phyloP scores from a whole-genome alignment of 2,888 invertebrate genomes.

The Leucoptera coffeella region DNA sequence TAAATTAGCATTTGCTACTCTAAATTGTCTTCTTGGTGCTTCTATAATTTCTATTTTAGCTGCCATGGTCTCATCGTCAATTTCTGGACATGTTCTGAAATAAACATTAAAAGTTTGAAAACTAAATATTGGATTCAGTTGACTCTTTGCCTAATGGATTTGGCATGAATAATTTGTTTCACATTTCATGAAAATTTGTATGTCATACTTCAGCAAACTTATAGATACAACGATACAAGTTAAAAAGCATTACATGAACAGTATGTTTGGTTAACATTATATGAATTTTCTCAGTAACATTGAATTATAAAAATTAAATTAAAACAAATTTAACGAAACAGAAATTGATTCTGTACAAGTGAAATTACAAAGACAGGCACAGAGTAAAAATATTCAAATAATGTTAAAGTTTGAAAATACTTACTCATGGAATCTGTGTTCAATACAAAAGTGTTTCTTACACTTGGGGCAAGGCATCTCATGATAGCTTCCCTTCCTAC shows the following conservation, averaged over 20 bases:
- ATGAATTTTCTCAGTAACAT: too few species aligned
- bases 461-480: constrained; percentile 63
- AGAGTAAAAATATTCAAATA: neutral
- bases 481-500: constrained; percentile 55
- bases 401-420: constrained; percentile 12
- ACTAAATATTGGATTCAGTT: neutral
- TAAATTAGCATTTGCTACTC: constrained; percentile 55
- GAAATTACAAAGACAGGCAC: neutral
- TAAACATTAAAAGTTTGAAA: neutral
- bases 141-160: too few species aligned
- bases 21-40: constrained; percentile 56
- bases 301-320: too few species aligned
- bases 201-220: too few species aligned
- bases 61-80: constrained; percentile 45
- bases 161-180: too few species aligned
- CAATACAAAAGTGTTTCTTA: constrained; percentile 61
- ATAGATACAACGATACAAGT: too few species aligned
- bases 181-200: too few species aligned
- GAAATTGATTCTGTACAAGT: too few species aligned
- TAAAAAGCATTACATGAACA: too few species aligned
- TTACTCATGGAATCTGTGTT: constrained; percentile 57
- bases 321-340: too few species aligned
- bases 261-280: too few species aligned
- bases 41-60: constrained; percentile 52
- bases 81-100: constrained; percentile 48